Conservation (phyloP, 2,113 vertebrate genomes). For the Labeo catla region DNA sequence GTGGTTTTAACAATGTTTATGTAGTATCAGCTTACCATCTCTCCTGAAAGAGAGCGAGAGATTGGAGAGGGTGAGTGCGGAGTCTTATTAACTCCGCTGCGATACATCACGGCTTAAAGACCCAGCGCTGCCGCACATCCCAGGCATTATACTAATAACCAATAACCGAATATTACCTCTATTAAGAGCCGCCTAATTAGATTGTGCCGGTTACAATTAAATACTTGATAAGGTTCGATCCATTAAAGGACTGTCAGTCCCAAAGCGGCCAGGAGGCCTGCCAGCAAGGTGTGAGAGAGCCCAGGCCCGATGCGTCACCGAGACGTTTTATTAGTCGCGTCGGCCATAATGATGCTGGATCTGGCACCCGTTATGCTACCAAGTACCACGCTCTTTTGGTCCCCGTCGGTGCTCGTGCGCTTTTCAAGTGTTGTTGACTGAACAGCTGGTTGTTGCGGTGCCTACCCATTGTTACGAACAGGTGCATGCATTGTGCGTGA, state of each 20-base stretch:
- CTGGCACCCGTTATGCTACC: neutral
- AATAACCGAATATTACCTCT: constrained; percentile 67
- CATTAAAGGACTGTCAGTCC: constrained; percentile 63
- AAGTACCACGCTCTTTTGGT: neutral
- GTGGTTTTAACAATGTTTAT: constrained; percentile 86
- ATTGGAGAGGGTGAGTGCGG: constrained; percentile 57
- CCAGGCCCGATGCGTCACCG: neutral
- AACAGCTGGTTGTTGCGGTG: constrained; percentile 47
- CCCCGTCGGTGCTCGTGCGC: constrained; percentile 16
- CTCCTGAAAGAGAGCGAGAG: constrained; percentile 69
- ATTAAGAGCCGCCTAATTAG: constrained; percentile 67
- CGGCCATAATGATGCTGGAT: neutral
- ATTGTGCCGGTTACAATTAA: constrained; percentile 67
- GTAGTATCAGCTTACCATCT: constrained; percentile 84
- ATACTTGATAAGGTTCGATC: constrained; percentile 64
- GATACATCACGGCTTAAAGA: constrained; percentile 71
- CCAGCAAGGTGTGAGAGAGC: constrained; percentile 32
- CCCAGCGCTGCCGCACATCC: constrained; percentile 45
- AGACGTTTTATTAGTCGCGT: neutral
- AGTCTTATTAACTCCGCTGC: constrained; percentile 71
- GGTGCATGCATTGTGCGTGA: constrained; percentile 45
- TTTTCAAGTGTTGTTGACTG: constrained; percentile 53
- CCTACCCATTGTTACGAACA: constrained; percentile 48
- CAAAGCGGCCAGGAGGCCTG: constrained; percentile 6
- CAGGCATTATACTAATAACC: constrained; percentile 69